phyloP scores from a whole-genome alignment of 2,797 vertebrate species.

The Acanthiza pusilla region DNA sequence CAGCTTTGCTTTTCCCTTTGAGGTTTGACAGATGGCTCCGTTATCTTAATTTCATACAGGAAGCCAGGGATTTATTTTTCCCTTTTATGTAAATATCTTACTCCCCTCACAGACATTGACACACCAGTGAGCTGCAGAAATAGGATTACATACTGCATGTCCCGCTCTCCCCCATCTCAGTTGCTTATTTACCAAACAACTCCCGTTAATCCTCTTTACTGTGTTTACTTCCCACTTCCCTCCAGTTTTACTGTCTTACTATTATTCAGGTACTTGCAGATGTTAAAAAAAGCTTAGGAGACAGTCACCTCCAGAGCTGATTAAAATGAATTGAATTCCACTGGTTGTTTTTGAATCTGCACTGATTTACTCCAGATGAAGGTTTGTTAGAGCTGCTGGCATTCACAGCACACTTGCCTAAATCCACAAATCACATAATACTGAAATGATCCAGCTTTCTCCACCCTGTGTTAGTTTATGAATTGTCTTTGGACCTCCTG shows the following conservation, averaged over 20 bases:
- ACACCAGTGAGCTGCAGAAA: slow-evolving; percentile 27
- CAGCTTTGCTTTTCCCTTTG: not conserved
- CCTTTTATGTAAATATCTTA: slow-evolving; percentile 26
- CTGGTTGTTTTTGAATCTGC: not conserved
- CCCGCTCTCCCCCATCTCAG: not conserved
- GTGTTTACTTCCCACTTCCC: not conserved
- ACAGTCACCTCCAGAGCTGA: not conserved
- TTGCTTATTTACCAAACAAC: slow-evolving; percentile 38
- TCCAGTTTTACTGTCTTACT: not conserved
- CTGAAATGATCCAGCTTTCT: not conserved
- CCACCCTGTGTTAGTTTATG: not conserved
- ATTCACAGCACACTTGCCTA: not conserved
- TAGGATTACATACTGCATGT: slow-evolving; percentile 22
- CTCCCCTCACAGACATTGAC: not conserved
- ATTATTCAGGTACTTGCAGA: not conserved
- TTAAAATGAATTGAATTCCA: not conserved
- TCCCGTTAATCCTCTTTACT: not conserved
- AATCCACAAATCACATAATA: not conserved
- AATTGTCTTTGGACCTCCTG: not conserved
- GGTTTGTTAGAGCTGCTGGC: not conserved
- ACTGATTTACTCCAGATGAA: not conserved
- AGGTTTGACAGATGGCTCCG: not conserved
- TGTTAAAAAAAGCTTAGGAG: not conserved
- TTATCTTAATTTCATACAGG: slow-evolving; percentile 9
- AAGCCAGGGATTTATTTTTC: slow-evolving; percentile 16